These are phyloP conservation scores for Sorex fumeus DNA, from an alignment of 2,113 vertebrate species.

Conservation along the genomic window DNA sequence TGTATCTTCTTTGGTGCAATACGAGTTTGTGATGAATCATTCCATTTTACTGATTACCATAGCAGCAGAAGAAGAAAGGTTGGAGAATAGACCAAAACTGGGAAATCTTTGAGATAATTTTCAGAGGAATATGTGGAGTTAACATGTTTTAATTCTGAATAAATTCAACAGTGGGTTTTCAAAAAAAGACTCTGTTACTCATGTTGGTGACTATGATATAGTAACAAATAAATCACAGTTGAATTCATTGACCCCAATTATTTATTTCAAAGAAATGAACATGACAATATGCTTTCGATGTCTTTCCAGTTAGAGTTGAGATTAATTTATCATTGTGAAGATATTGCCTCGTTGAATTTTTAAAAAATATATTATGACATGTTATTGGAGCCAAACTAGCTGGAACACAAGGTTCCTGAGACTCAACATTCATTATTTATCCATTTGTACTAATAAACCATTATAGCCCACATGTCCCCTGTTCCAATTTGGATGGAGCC, in stretches of 20 bases:
- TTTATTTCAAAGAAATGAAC: constrained; percentile 86
- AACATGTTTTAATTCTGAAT: constrained; percentile 68
- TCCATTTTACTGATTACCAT: constrained; percentile 21
- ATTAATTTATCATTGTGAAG: constrained; percentile 85
- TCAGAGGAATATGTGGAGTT: constrained; percentile 40
- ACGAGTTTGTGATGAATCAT: constrained; percentile 1
- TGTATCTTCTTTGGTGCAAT: background rate
- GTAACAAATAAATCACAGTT: constrained; percentile 74
- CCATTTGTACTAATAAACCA: constrained; percentile 88
- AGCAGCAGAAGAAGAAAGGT: constrained; percentile 50
- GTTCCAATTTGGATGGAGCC: constrained; percentile 72
- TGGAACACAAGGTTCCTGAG: constrained; percentile 78
- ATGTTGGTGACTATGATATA: constrained; percentile 79
- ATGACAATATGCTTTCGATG: constrained; percentile 79
- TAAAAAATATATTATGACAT: constrained; percentile 79
- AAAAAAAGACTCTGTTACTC: constrained; percentile 64
- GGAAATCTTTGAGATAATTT: constrained; percentile 53
- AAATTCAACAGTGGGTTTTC: constrained; percentile 51
- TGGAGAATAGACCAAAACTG: constrained; percentile 65
- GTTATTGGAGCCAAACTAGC: constrained; percentile 77
- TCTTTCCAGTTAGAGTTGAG: constrained; percentile 82
- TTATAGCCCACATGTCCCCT: constrained; percentile 82
- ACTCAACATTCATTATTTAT: constrained; percentile 83
- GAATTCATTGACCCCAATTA: constrained; percentile 70
- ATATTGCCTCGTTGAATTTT: constrained; percentile 81